These are phyloP conservation scores for Dendrolimus kikuchii DNA, from an alignment of 1,140 invertebrate genomes.

Conservation along the genomic window DNA sequence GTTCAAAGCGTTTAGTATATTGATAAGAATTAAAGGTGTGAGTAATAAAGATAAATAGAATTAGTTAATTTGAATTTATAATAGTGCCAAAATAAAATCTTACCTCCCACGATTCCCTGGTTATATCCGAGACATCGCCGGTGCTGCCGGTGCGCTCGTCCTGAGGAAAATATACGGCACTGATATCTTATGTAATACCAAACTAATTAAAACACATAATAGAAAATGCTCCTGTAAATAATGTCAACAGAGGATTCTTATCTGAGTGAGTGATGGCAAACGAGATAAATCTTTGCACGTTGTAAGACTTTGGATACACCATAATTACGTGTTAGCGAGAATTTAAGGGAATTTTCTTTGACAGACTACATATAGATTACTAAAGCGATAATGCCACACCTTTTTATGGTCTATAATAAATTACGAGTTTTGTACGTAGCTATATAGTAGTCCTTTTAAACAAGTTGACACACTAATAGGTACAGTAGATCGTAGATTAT, in stretches of 20 bases:
- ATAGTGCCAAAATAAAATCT: constrained; percentile 41
- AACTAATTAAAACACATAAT: background rate
- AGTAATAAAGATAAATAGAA: constrained; percentile 2
- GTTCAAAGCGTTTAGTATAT: constrained; percentile 24
- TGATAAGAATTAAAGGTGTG: constrained; percentile 9
- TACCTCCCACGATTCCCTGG: constrained; percentile 94
- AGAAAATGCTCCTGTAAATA: background rate
- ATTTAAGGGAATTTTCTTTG: constrained; percentile 6
- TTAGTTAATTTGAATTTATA: constrained; percentile 1
- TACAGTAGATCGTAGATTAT: no score
- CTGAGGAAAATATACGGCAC: constrained; percentile 28
- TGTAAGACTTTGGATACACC: constrained; percentile 1
- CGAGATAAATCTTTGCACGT: constrained; percentile 8
- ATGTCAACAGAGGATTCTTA: constrained; percentile 18
- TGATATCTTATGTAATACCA: constrained; percentile 2
- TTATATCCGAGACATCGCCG: constrained; percentile 84
- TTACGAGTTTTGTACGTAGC: background rate
- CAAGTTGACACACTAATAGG: no score
- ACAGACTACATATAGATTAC: constrained; percentile 5
- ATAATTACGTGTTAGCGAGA: constrained; percentile 4
- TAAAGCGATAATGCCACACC: constrained; percentile 2
- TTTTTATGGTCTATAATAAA: background rate
- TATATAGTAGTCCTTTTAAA: no score
- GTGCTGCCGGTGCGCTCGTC: constrained; percentile 76
- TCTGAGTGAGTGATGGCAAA: constrained; percentile 30